Evolutionary conservation across 2,888 invertebrate genomes (phyloP), one percentile per base, ranked within the genome.

Genomic region (Trachelus iudaicus): DNA sequence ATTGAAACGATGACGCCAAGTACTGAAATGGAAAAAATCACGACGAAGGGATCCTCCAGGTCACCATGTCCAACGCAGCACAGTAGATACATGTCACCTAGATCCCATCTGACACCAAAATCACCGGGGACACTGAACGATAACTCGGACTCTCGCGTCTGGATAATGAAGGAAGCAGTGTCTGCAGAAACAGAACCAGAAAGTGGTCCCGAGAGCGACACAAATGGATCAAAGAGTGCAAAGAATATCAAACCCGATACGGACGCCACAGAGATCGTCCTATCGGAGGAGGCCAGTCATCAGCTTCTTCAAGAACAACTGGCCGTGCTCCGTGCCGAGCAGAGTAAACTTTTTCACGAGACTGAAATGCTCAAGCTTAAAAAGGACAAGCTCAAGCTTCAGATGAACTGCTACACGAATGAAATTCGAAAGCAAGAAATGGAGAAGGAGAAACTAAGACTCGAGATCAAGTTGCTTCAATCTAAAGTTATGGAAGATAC

Each of bases 301-400:
- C 88, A 89, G 33, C 81, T 90, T 71, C 81, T 91, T 6, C 87
- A 89, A 9, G 90, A 90, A 76, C 89, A 91, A 75, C 75, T 91
- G n/a, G 88, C 88, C 1, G 89, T 90, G n/a, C 83, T 91, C 23
- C 86, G 89, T 6, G 89, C 89, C 2, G 91, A 91, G 74, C 88
- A 88, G 34, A 86, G 84, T 3, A 90, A 90, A 78, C 79, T 91
- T 4, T 85, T 85, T 77, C 89, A 88, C 13, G 91, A 91, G 81
- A 90, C 90, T 33, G 90, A 90, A 77, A 87, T 89, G 86, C 81
- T 91, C 11, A 90, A 90, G 75, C 82, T 90, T 31, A 91, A 91
- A 73, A 89, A 89, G 73, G 89, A 89, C 76, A 93, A 94, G 91
- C 92, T 94, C 34, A 93, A 92, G 78, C 77, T 86, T 30, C 88